A percentile compares a stretch with the other conserved stretches of the same genome.
phyloP scores from a whole-genome alignment of 2,113 vertebrate species.

The Lepus timidus region DNA sequence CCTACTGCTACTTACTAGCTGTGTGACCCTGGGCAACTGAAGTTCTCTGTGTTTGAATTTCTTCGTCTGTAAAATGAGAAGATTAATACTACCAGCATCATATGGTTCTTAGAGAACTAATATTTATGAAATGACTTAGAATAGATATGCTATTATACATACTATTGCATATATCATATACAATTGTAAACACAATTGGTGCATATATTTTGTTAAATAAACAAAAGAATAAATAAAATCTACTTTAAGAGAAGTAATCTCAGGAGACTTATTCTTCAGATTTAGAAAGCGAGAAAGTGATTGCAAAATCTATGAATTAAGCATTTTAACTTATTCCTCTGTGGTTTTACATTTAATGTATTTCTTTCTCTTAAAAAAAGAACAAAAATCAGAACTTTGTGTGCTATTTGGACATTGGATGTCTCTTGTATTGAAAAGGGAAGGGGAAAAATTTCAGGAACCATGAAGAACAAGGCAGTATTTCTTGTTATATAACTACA shows the following conservation, averaged over 20 bases:
- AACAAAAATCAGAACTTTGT: background rate
- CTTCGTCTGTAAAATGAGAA: too few relatives aligned
- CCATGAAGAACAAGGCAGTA: background rate
- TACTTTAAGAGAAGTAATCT: background rate
- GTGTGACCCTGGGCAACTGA: too few relatives aligned
- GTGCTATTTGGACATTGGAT: background rate
- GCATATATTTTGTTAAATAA: constrained; percentile 4
- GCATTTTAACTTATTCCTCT: background rate
- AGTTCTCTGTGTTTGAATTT: too few relatives aligned
- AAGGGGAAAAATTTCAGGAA: background rate
- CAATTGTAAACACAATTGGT: background rate
- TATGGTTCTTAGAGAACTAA: constrained; percentile 16
- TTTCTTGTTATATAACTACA: background rate
- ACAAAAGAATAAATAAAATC: background rate
- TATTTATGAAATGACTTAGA: constrained; percentile 12
- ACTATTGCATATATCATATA: too few relatives aligned
- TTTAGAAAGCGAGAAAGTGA: background rate
- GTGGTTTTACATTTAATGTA: background rate
- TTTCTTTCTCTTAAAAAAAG: constrained; percentile 11
- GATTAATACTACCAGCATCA: background rate
- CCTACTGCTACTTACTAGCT: background rate
- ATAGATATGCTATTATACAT: background rate
- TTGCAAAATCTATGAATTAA: background rate
- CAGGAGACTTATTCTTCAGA: background rate
- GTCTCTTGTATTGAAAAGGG: background rate